Percentiles rank a stretch among this genome's conserved stretches.
These are phyloP conservation scores for Tetrax tetrax DNA, from an alignment of 2,113 vertebrate species.

Conservation along the genomic window DNA sequence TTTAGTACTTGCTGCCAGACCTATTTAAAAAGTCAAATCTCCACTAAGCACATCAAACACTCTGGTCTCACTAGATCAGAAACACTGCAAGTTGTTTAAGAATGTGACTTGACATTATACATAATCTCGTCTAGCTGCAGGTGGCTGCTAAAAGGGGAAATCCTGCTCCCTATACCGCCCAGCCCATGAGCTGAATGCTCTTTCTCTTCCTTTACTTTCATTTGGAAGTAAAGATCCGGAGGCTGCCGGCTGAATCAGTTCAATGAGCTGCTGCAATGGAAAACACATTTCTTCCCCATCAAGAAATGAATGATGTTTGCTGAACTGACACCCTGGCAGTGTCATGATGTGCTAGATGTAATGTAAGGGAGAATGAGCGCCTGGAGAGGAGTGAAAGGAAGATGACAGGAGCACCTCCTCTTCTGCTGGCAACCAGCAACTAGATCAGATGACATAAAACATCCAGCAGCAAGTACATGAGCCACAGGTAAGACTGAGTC, in stretches of 20 bases:
- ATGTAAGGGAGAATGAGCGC: neutral
- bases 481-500: neutral
- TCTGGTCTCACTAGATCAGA: slow-evolving; percentile 34
- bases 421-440: neutral
- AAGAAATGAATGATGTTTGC: neutral
- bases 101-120: slow-evolving; percentile 35
- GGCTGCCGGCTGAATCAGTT: neutral
- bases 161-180: neutral
- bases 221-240: neutral
- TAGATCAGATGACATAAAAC: neutral
- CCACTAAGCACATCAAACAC: slow-evolving; percentile 55
- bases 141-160: slow-evolving; percentile 48
- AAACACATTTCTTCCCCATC: neutral
- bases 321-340: neutral
- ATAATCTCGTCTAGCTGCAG: slow-evolving; percentile 47
- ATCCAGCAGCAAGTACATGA: neutral
- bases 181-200: neutral
- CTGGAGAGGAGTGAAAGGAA: neutral
- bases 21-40: slow-evolving; percentile 53
- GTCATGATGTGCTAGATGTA: accelerated
- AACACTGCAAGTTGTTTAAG: slow-evolving; percentile 37
- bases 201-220: neutral
- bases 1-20: slow-evolving; percentile 44
- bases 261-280: neutral
- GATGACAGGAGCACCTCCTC: neutral